Evolutionary conservation across 2,888 invertebrate species (phyloP), one percentile per base, ranked within the genome.

Genomic region (Deilephila elpenor): DNA sequence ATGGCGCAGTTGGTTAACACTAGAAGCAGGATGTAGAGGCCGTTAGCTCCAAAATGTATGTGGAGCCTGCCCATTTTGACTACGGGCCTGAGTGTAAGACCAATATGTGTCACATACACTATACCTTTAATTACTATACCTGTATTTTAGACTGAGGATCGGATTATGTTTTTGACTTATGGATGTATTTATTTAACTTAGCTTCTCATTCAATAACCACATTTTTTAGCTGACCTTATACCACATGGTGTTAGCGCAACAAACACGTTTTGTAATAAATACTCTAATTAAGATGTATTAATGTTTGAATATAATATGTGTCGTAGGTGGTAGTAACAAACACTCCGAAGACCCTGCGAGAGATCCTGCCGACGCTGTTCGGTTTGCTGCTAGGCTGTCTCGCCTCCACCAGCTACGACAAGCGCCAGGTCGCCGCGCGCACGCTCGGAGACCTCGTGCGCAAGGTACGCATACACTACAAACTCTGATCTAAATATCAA

Each of bases 371-470:
- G 7, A 98, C 99, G 0, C 94, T 99, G 67, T 99, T 99, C 93
- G 96, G 97, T 19, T 95, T 99, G 71, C 93, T 99, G 76, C 95
- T 99, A 73, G 98, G 99, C 71, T 99, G 99, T 91, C 95, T 99
- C 79, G 99, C 99, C 3, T 99, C 98, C 87, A 98, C 98, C 71
- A 99, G 98, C 91, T 98, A 98, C 86, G 99, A 99, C 91, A 99
- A 99, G 89, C 95, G 99, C 81, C 99, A 99, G 94, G 98, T 99
- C 51, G 99, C 99, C 19, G 99, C 99, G 0, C 95, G 99, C 74
- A 99, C 99, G 0, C 95, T 99, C 51, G 99, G 99, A 7, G 99
- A 99, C 93, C 95, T 99, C 76, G 99, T 99, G 2, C 95, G 99
- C 73, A 99, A 99, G 90, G 93, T 93, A 4, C 37, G 7, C 3